Percentiles rank a stretch among this genome's conserved stretches.
These are phyloP conservation scores for Pterostichus madidus DNA, from an alignment of 2,888 invertebrate species.

Conservation along the genomic window DNA sequence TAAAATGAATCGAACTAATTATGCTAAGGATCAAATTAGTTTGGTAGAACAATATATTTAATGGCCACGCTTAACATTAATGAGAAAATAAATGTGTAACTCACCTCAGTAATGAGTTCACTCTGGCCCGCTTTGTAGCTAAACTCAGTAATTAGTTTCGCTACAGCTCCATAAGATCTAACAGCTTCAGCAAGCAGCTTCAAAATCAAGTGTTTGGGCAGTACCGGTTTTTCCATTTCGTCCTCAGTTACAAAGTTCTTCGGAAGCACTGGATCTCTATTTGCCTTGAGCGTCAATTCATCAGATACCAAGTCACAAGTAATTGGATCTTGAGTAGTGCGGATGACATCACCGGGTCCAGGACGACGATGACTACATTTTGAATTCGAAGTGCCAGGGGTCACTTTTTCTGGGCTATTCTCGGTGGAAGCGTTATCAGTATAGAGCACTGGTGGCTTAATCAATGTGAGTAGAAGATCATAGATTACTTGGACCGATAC, in stretches of 20 bases:
- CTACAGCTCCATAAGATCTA: conserved; percentile 87
- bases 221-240: conserved; percentile 80
- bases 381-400: conserved; percentile 15
- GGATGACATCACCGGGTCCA: conserved; percentile 50
- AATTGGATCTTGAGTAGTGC: conserved; percentile 70
- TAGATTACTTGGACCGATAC: conserved; percentile 82
- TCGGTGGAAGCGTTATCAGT: conserved; percentile 63
- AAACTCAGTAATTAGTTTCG: conserved; percentile 87
- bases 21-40: no score
- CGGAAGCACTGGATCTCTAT: conserved; percentile 70
- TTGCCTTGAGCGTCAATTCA: conserved; percentile 31
- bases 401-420: conserved; percentile 47
- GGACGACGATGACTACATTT: conserved; percentile 56
- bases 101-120: conserved; percentile 81
- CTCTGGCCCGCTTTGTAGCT: conserved; percentile 82
- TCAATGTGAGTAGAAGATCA: conserved; percentile 84
- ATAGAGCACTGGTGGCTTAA: conserved; percentile 77
- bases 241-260: conserved; percentile 68
- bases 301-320: conserved; percentile 53
- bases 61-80: no score
- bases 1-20: no score
- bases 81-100: conserved; percentile 2
- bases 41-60: no score
- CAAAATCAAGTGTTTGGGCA: conserved; percentile 87
- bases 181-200: conserved; percentile 89